A percentile compares a stretch with the other conserved stretches of the same genome.
phyloP scores from a whole-genome alignment of 2,797 vertebrate species.

The Danio choprae region DNA sequence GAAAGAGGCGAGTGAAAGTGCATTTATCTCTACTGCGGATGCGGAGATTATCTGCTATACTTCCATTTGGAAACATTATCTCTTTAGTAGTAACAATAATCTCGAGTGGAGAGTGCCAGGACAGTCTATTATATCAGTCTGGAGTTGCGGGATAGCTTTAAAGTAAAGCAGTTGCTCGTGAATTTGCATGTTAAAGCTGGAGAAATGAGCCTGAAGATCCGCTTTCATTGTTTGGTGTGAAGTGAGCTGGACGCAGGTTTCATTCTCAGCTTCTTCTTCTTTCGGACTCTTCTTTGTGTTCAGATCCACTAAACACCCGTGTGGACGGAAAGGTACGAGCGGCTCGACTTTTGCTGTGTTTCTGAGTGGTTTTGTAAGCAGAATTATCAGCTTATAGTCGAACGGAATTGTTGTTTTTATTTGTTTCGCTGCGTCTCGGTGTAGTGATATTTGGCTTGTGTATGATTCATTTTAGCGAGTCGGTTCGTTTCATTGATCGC shows the following conservation, averaged over 20 bases:
- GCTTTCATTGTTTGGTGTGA: not conserved
- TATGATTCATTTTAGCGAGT: conserved; percentile 3
- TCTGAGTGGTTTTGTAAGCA: not conserved
- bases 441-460: not conserved
- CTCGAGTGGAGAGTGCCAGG: not conserved
- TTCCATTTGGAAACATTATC: not conserved
- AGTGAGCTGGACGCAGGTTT: not conserved
- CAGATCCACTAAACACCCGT: not conserved
- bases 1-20: not conserved
- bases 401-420: not conserved
- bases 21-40: not conserved
- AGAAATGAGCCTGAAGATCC: not conserved
- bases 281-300: conserved; percentile 39
- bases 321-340: not conserved
- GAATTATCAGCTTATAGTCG: not conserved
- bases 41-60: not conserved
- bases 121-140: not conserved
- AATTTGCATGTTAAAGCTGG: not conserved
- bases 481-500: not conserved
- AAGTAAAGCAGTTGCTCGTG: not conserved
- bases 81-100: not conserved
- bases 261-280: conserved; percentile 22
- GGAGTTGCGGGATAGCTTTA: not conserved
- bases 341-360: not conserved
- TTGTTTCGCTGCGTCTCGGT: not conserved